Percentiles rank a stretch among this genome's conserved stretches.
Evolutionary conservation across 1,140 invertebrate species (phyloP).

Genomic region (Diuraphis noxia): DNA sequence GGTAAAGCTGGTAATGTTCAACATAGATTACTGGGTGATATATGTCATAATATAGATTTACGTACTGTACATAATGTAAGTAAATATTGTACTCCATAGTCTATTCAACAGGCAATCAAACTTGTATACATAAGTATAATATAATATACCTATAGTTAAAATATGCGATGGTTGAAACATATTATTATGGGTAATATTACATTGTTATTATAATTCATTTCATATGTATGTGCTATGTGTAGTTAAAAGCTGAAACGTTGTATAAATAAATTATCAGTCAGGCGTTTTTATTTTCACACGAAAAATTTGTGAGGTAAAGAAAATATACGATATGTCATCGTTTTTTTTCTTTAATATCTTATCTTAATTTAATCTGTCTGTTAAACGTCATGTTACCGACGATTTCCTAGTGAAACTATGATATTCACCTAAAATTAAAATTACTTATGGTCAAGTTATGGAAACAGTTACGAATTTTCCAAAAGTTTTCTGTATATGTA

Average conservation of each 20-base stretch:
- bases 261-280: conserved; percentile 6
- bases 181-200: not conserved
- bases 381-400: not conserved
- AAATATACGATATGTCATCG: not conserved
- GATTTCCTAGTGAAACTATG: not conserved
- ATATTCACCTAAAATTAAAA: not conserved
- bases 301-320: not conserved
- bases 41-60: not conserved
- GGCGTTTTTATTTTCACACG: not conserved
- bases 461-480: not conserved
- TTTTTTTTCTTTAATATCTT: not conserved
- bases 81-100: conserved; percentile 10
- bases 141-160: not conserved
- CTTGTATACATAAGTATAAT: not conserved
- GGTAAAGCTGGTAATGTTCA: not conserved
- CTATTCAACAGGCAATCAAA: not conserved
- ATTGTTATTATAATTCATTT: not conserved
- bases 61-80: not conserved
- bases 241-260: not conserved
- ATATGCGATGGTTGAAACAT: not conserved
- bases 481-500: not conserved
- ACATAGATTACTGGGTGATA: not conserved
- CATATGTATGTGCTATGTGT: not conserved
- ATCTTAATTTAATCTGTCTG: not conserved
- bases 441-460: no score